Conservation (phyloP, 2,797 vertebrate genomes). For the Silurus lanzhouensis region DNA sequence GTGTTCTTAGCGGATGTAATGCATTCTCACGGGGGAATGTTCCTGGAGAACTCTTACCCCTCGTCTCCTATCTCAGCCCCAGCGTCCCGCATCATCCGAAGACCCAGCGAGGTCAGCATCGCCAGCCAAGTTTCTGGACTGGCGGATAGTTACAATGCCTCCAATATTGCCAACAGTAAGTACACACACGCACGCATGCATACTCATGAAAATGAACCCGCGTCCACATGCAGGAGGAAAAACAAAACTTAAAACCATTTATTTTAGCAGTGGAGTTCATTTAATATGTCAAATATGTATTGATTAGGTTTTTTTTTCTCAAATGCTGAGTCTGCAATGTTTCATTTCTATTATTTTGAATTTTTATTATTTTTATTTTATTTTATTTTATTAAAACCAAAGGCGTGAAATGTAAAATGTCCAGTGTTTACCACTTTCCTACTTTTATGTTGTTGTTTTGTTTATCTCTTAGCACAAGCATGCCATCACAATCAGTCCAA, state of each 20-base stretch:
- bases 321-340: background rate
- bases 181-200: slow-evolving; percentile 35
- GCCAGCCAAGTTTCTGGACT: slow-evolving; percentile 95
- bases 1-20: slow-evolving; percentile 82
- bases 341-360: background rate
- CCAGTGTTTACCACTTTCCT: slow-evolving; percentile 8
- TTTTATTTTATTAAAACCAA: background rate
- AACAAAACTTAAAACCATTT: no score
- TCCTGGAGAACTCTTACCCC: slow-evolving; percentile 79
- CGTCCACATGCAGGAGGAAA: no score
- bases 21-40: slow-evolving; percentile 81
- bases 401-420: slow-evolving; percentile 18
- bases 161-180: slow-evolving; percentile 95
- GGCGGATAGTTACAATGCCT: slow-evolving; percentile 91
- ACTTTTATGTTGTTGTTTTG: slow-evolving; percentile 40
- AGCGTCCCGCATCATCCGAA: slow-evolving; percentile 81
- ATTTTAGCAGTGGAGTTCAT: background rate
- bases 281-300: background rate
- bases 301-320: background rate
- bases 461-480: slow-evolving; percentile 75
- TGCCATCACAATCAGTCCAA: slow-evolving; percentile 72
- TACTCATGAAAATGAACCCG: background rate
- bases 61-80: slow-evolving; percentile 80
- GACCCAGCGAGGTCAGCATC: slow-evolving; percentile 94
- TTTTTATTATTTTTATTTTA: background rate